Evolutionary conservation across 2,888 invertebrate species (phyloP).

Genomic region (Synergus itoensis): DNA sequence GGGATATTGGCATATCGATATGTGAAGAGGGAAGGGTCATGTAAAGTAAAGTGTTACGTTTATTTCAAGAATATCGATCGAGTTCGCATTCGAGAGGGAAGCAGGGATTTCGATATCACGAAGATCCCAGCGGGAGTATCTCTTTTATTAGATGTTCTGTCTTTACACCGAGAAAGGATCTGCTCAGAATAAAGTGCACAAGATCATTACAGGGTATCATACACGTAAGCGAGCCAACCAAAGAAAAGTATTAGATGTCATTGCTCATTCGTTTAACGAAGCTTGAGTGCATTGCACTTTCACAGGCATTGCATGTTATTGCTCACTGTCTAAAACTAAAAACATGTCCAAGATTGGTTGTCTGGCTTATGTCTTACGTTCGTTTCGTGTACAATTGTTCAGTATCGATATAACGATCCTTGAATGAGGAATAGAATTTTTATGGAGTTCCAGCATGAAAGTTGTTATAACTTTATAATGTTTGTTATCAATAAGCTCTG

Average conservation of each 20-base stretch:
- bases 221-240: constrained; percentile 55
- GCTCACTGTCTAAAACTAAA: constrained; percentile 59
- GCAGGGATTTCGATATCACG: constrained; percentile 35
- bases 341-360: constrained; percentile 63
- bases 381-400: constrained; percentile 54
- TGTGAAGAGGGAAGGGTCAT: constrained; percentile 39
- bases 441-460: constrained; percentile 28
- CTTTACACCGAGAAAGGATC: constrained; percentile 51
- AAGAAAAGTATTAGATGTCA: constrained; percentile 56
- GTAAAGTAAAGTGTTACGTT: constrained; percentile 52
- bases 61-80: constrained; percentile 56
- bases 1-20: constrained; percentile 37
- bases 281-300: constrained; percentile 56
- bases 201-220: constrained; percentile 54
- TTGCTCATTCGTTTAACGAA: constrained; percentile 59
- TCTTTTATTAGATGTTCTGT: constrained; percentile 49
- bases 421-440: constrained; percentile 32
- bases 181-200: constrained; percentile 53
- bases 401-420: constrained; percentile 32
- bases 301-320: constrained; percentile 57
- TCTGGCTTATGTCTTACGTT: constrained; percentile 59
- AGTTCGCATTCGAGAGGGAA: constrained; percentile 57
- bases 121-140: constrained; percentile 21
- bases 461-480: constrained; percentile 37
- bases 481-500: constrained; percentile 20